Evolutionary conservation across 2,888 invertebrate genomes (phyloP).

Genomic region (Caenorhabditis macrosperma): DNA sequence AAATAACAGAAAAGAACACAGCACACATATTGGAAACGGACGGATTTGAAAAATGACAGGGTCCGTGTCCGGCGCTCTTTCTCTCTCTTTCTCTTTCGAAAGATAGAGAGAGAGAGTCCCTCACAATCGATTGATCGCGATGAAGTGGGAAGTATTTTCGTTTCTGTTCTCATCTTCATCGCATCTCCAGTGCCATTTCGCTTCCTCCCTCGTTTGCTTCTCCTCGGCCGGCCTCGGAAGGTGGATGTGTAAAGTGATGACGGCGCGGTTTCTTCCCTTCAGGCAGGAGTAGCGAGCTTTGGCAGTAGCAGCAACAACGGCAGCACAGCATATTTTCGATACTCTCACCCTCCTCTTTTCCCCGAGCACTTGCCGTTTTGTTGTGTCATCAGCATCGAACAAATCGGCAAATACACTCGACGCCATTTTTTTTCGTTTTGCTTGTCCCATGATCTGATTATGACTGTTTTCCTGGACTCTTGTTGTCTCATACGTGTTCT

Average conservation of each 20-base stretch:
- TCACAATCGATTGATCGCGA: constrained; percentile 37
- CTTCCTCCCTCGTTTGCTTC: not conserved
- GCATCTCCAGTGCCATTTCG: constrained; percentile 32
- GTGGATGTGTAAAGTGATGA: constrained; percentile 55
- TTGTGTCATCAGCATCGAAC: constrained; percentile 40
- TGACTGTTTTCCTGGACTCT: not conserved
- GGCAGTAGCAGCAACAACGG: constrained; percentile 38
- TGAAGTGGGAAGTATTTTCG: constrained; percentile 5
- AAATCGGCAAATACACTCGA: constrained; percentile 41
- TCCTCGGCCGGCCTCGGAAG: constrained; percentile 9
- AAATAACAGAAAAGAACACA: not conserved
- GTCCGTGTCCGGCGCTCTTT: not conserved
- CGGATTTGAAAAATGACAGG: not conserved
- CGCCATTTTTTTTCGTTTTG: constrained; percentile 23
- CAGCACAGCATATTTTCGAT: constrained; percentile 45
- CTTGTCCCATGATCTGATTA: not conserved
- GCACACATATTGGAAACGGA: not conserved
- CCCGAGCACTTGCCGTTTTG: constrained; percentile 49
- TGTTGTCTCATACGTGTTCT: too few species aligned
- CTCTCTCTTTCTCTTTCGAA: too few species aligned
- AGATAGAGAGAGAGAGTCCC: too few species aligned
- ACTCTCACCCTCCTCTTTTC: constrained; percentile 22
- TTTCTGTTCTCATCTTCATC: constrained; percentile 14
- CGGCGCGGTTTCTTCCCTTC: constrained; percentile 43
- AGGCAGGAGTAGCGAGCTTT: constrained; percentile 45